A percentile compares a stretch with the other conserved stretches of the same genome.
phyloP scores from a whole-genome alignment of 2,797 vertebrate species.

The Neosilurus mollespiculum region DNA sequence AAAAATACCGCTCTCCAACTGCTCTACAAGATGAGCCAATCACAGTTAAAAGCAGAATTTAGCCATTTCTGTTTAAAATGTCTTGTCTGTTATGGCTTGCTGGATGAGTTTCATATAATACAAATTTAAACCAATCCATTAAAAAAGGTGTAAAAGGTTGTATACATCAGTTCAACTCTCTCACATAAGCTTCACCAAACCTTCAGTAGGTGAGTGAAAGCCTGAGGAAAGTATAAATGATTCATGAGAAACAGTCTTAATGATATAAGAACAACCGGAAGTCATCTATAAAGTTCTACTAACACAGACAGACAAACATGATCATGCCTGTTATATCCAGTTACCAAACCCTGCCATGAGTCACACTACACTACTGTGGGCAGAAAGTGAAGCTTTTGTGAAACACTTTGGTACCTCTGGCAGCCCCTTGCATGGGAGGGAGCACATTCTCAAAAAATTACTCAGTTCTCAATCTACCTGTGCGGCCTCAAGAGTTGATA shows the following conservation, averaged over 20 bases:
- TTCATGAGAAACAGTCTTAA: not conserved
- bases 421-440: constrained; percentile 51
- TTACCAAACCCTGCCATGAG: constrained; percentile 42
- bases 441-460: constrained; percentile 53
- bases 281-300: not conserved
- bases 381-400: constrained; percentile 36
- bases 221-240: constrained; percentile 21
- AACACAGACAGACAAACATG: constrained; percentile 5
- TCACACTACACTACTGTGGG: constrained; percentile 28
- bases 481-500: constrained; percentile 49
- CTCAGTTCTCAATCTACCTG: constrained; percentile 53
- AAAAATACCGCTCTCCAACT: constrained; percentile 54
- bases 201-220: not conserved
- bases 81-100: not conserved
- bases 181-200: constrained; percentile 4
- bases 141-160: not conserved
- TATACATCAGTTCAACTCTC: not conserved
- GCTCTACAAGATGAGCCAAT: constrained; percentile 47
- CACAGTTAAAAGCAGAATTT: constrained; percentile 38
- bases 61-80: constrained; percentile 41
- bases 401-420: constrained; percentile 41
- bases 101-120: not conserved
- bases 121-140: not conserved
- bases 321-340: constrained; percentile 1
- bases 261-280: constrained; percentile 16